These are phyloP conservation scores for Diaperis boleti DNA, from an alignment of 2,888 invertebrate genomes.

Conservation along the genomic window DNA sequence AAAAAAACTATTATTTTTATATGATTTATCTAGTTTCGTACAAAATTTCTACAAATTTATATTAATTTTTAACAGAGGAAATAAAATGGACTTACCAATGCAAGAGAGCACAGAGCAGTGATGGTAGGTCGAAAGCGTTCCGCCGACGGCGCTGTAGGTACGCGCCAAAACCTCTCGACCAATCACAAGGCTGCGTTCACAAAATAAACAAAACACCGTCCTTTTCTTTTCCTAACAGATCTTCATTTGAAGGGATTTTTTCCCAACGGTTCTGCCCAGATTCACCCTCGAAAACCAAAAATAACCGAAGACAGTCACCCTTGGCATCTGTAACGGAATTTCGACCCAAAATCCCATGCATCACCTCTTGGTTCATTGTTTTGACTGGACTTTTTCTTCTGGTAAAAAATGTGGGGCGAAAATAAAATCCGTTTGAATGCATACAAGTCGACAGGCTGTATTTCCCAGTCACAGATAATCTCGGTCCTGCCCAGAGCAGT, in stretches of 20 bases:
- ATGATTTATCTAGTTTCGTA: constrained; percentile 52
- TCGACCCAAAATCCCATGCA: not conserved
- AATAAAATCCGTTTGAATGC: no score
- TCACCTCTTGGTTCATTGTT: no score
- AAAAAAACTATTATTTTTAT: constrained; percentile 64
- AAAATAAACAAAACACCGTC: constrained; percentile 54
- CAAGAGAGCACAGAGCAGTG: constrained; percentile 47
- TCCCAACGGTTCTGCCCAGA: not conserved
- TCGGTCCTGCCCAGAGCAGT: no score
- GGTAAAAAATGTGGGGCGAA: no score
- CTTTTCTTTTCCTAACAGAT: constrained; percentile 52
- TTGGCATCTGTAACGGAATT: no score
- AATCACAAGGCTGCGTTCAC: constrained; percentile 50
- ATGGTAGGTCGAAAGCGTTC: constrained; percentile 59
- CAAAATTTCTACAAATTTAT: constrained; percentile 62
- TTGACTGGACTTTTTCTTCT: no score
- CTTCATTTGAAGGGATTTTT: constrained; percentile 34
- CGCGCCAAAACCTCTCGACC: constrained; percentile 63
- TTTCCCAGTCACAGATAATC: no score
- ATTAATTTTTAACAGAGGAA: constrained; percentile 59
- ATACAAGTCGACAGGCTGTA: no score
- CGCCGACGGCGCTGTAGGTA: constrained; percentile 58
- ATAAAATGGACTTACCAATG: constrained; percentile 57
- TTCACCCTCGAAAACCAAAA: not conserved
- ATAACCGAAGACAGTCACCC: no score